Evolutionary conservation across 2,888 invertebrate genomes (phyloP).

Genomic region (Brenthis daphne): DNA sequence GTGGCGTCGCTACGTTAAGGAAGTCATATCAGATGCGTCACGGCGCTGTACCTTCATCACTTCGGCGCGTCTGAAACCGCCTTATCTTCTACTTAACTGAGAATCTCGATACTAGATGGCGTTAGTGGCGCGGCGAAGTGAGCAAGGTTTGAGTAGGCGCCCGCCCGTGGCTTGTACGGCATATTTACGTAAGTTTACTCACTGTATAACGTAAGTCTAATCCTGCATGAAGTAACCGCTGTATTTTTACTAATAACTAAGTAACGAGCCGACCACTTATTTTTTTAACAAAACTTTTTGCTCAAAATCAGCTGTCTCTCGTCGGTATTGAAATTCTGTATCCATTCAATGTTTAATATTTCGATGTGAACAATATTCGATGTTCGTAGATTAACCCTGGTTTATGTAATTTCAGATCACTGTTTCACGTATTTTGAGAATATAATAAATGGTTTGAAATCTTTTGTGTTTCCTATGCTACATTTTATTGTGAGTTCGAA

Average conservation of each 20-base stretch:
- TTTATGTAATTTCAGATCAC: constrained; percentile 68
- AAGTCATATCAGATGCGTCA: constrained; percentile 79
- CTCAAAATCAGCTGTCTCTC: constrained; percentile 72
- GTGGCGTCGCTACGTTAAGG: constrained; percentile 72
- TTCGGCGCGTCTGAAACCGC: constrained; percentile 40
- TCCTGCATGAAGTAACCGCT: constrained; percentile 74
- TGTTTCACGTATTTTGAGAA: constrained; percentile 73
- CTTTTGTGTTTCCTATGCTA: constrained; percentile 80
- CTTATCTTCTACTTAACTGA: constrained; percentile 23
- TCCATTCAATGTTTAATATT: constrained; percentile 49
- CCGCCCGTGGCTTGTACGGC: constrained; percentile 77
- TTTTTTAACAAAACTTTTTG: constrained; percentile 78
- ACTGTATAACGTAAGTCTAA: constrained; percentile 77
- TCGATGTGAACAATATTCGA: constrained; percentile 58
- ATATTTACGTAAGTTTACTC: constrained; percentile 74
- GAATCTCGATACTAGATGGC: constrained; percentile 39
- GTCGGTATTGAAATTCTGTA: constrained; percentile 58
- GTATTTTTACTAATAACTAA: constrained; percentile 68
- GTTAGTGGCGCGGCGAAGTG: constrained; percentile 45
- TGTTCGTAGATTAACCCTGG: constrained; percentile 67
- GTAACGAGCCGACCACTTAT: constrained; percentile 71
- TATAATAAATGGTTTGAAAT: constrained; percentile 74
- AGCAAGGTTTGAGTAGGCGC: constrained; percentile 55
- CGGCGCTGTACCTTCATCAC: constrained; percentile 59
- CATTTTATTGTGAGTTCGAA: constrained; percentile 82